Conservation (phyloP, 2,888 invertebrate species). For the Gasteruption jaculator region DNA sequence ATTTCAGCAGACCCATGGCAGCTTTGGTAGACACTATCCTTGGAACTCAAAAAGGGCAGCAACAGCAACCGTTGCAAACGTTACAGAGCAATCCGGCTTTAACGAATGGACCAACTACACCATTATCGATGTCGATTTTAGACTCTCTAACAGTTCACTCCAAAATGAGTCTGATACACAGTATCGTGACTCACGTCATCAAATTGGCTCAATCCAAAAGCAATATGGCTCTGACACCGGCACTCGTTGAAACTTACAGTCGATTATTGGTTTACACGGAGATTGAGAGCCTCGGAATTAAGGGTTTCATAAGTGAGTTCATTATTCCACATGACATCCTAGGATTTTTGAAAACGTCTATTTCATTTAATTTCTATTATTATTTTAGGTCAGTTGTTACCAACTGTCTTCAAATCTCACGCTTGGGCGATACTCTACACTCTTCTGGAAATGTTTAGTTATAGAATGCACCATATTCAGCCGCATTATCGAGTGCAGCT, state of each 20-base stretch:
- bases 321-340: conserved; percentile 5
- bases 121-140: conserved; percentile 85
- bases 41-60: conserved; percentile 62
- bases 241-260: conserved; percentile 92
- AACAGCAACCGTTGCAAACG: conserved; percentile 51
- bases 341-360: neutral
- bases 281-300: conserved; percentile 94
- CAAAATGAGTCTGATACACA: conserved; percentile 86
- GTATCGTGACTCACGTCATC: conserved; percentile 83
- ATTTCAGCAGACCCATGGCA: conserved; percentile 87
- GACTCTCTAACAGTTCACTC: conserved; percentile 94
- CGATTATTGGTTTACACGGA: conserved; percentile 91
- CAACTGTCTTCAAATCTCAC: conserved; percentile 86
- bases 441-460: conserved; percentile 93
- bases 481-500: conserved; percentile 93
- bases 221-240: conserved; percentile 81
- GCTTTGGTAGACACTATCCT: conserved; percentile 84
- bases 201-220: conserved; percentile 85
- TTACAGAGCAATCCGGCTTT: conserved; percentile 53
- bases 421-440: conserved; percentile 96
- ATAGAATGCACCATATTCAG: conserved; percentile 93
- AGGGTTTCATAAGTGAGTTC: conserved; percentile 84
- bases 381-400: conserved; percentile 76
- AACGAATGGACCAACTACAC: conserved; percentile 70
- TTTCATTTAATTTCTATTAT: conserved; percentile 11